Percentiles rank a stretch among this genome's conserved stretches.
Conservation (phyloP, 2,113 vertebrate species). For the Engraulis encrasicolus region DNA sequence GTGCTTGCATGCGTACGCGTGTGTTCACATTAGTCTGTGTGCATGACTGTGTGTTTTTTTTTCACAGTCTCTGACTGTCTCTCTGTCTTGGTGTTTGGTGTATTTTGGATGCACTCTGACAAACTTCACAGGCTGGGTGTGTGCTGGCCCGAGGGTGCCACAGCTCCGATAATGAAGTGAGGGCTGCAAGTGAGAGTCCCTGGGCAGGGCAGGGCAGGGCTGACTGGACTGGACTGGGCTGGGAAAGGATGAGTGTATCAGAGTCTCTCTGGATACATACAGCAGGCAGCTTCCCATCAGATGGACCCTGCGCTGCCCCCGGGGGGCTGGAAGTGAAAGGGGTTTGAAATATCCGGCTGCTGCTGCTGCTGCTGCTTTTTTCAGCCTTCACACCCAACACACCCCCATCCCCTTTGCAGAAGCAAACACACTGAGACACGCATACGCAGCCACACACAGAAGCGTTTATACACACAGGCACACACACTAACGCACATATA, state of each 20-base stretch:
- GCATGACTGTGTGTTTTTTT: not conserved
- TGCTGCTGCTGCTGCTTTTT: too few species aligned
- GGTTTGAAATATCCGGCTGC: not conserved
- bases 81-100: not conserved
- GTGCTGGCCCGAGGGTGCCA: not conserved
- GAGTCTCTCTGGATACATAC: conserved; percentile 5
- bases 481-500: not conserved
- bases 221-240: too few species aligned
- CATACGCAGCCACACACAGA: too few species aligned
- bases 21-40: not conserved
- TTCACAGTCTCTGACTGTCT: too few species aligned
- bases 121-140: not conserved
- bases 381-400: too few species aligned
- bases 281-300: not conserved
- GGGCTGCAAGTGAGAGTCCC: not conserved
- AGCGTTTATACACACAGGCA: not conserved
- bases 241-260: not conserved
- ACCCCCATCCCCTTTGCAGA: too few species aligned
- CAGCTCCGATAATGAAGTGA: not conserved
- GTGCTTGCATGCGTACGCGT: not conserved
- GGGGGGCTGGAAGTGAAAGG: not conserved
- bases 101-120: not conserved
- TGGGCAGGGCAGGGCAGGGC: too few species aligned
- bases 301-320: not conserved
- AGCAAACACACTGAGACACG: too few species aligned